Base-by-base conservation (phyloP, 2,888 invertebrate genomes). In the Leucophenga montana region DNA sequence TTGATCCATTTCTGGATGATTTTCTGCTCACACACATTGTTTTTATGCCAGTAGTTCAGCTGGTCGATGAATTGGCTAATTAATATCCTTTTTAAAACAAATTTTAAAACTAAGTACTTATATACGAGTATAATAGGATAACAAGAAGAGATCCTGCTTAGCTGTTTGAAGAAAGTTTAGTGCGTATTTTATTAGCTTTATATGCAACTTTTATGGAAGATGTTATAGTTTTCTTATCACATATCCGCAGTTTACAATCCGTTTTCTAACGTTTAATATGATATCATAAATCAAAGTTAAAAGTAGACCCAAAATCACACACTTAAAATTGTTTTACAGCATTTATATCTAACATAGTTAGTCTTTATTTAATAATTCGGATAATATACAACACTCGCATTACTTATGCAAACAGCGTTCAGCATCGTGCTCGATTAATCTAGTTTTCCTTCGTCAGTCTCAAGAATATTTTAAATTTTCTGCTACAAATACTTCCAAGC, bases 21-120 rank as follows among this genome's bases (percentile, higher is more conserved):
- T 95, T 95, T 86, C 90, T 95, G 74, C 90, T 95, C 67, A 95
- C 95, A 8, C 94, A 95, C 87, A 93, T 94, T 78, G 93, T 95
- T 62, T 96, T 95, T 89, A 93, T 95, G 91, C 94, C 95, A 1
- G 93, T 92, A 70, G 92, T 93, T 79, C 92, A 93, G 78, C 90
- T 95, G 75, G 93, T 95, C 82, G 92, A 92, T 70, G 93, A 94
- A 84, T 90, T 95, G 75, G 91, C 92, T 79, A 92, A 91, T 90
- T 92, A 94, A 92, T 95, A 94, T 93, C 93, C 93, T 92, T 92
- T 92, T 91, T 69, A 59, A 85, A 85, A 73, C 73, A 61, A 76
- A 70, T n/a, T 8, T 57, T n/a, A 20, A 31, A 57, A 27, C 57
- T 31, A 27, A 27, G 33, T 6, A n/a, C 27, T 9, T 56, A 56